Base-by-base conservation (phyloP, 2,113 vertebrate genomes). In the Paradoxurus hermaphroditus region DNA sequence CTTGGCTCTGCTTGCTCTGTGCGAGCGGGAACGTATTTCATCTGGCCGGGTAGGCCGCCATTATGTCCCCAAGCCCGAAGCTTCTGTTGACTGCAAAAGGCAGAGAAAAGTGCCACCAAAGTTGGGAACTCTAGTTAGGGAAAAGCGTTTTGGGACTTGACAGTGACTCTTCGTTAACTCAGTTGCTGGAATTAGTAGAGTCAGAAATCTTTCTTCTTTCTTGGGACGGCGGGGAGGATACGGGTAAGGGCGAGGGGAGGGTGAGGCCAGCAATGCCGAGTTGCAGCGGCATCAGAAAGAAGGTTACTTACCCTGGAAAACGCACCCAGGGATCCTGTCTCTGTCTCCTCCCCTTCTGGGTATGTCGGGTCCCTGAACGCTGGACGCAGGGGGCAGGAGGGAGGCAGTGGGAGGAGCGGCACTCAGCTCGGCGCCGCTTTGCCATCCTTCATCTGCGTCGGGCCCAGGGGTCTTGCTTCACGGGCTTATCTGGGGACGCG, bases 311-410 rank as follows among this genome's bases (percentile, higher is more conserved):
- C 16, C 3, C 10, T 86, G 25, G 36, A 49, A 29, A 18, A n/a
- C 5, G 8, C n/a, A 0, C 29, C 4, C 13, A 14, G 65, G 23
- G n/a, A 63, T 16, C 21, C 39, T 49, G 2, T 70, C 3, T 44
- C 19, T 23, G 10, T 29, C 23, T 49, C 49, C 19, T 79, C 31
- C 21, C 29, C 1, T 72, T 39, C 21, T 73, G 65, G 81, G 49
- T 36, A 1, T 27, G 5, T 3, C 8, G 68, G 56, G 82, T 31
- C 21, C 11, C 59, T 10, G 19, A 25, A 9, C 67, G 10, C 9
- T 46, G 86, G 68, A 36, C 68, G 15, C 0, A 0, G 10, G 31
- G 27, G 21, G 15, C 19, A 15, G 85, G 44, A 1, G 27, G 25
- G 4, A 27, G 51, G 53, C 29, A 3, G n/a, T 1, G 2, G 9